These are phyloP conservation scores for Orthosia gracilis DNA, from an alignment of 2,888 invertebrate genomes.

Conservation along the genomic window DNA sequence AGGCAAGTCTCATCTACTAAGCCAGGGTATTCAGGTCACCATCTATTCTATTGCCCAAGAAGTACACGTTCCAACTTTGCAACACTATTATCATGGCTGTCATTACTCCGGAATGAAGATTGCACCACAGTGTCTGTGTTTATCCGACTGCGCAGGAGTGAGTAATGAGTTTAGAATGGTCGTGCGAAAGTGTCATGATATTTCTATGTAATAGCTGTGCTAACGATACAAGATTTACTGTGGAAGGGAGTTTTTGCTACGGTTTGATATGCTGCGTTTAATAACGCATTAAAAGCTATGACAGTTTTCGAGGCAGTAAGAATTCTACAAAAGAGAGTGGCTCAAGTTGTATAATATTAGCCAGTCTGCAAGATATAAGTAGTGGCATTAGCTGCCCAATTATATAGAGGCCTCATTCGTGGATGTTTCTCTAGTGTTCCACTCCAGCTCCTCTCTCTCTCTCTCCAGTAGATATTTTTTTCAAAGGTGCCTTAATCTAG, in stretches of 20 bases:
- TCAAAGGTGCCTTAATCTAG: no score
- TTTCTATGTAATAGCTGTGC: conserved; percentile 2
- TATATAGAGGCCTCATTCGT: no score
- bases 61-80: conserved; percentile 24
- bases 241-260: not conserved
- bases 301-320: not conserved
- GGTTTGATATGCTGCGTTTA: not conserved
- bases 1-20: not conserved
- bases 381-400: no score
- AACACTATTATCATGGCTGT: conserved; percentile 38
- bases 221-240: conserved; percentile 18
- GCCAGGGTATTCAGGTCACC: conserved; percentile 23
- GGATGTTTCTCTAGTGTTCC: no score
- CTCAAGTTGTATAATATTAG: no score
- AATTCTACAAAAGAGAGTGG: no score
- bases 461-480: no score
- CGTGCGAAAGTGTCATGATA: conserved; percentile 47
- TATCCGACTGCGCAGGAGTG: conserved; percentile 38
- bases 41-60: conserved; percentile 37
- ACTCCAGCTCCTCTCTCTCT: no score
- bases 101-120: conserved; percentile 61
- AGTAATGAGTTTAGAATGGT: conserved; percentile 52
- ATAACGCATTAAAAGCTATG: not conserved
- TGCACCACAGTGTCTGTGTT: conserved; percentile 24
- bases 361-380: no score